phyloP scores from a whole-genome alignment of 2,113 vertebrate genomes.

The Peromyscus leucopus region DNA sequence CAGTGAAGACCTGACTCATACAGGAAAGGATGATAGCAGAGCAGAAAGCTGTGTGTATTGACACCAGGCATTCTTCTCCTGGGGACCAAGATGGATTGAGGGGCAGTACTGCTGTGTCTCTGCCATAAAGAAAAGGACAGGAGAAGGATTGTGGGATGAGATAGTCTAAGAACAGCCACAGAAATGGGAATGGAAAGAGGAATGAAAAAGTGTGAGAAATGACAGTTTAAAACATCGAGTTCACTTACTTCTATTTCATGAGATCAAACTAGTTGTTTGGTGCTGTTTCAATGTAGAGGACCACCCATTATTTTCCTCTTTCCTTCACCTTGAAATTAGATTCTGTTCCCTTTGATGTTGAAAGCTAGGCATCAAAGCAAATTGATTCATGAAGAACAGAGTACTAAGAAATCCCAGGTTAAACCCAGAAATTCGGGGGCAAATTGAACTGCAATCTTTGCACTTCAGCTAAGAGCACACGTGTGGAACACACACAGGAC shows the following conservation, averaged over 20 bases:
- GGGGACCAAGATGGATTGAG: not conserved
- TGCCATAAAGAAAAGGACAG: not conserved
- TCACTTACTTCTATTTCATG: not conserved
- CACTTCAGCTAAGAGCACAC: not conserved
- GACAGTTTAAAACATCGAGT: not conserved
- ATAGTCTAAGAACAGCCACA: not conserved
- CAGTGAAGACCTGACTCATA: not conserved
- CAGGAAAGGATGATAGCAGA: not conserved
- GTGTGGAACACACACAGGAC: not conserved
- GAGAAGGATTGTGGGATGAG: too few relatives aligned
- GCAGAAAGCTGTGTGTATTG: rapidly evolving
- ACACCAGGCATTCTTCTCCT: not conserved
- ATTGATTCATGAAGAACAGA: not conserved
- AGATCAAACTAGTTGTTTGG: not conserved
- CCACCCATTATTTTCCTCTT: not conserved
- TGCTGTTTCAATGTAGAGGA: not conserved
- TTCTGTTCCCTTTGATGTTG: conserved; percentile 33
- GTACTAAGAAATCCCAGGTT: conserved; percentile 39
- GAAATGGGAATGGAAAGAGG: not conserved
- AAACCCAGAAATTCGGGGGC: not conserved
- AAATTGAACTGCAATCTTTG: not conserved
- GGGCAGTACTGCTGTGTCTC: too few relatives aligned
- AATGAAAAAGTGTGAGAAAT: not conserved
- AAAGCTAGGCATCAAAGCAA: conserved; percentile 44
- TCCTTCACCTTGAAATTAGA: conserved; percentile 40